Percentiles rank a stretch among this genome's conserved stretches.
These are phyloP conservation scores for Hydrotaea diabolus DNA, from an alignment of 2,888 invertebrate species.

Conservation along the genomic window DNA sequence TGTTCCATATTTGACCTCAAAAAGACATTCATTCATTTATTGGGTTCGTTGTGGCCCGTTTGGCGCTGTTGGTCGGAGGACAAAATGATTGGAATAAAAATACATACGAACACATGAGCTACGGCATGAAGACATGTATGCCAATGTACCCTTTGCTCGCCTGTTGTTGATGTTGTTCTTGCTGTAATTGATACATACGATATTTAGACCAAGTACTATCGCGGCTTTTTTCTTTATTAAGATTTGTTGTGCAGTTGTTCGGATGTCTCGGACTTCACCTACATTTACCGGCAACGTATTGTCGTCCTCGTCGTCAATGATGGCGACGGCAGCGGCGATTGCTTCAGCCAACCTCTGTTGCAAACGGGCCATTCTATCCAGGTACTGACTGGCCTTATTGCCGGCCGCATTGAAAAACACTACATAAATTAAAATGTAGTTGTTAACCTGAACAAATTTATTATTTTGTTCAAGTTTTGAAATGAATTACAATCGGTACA, in stretches of 20 bases:
- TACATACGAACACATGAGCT: neutral
- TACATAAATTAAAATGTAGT: constrained; percentile 78
- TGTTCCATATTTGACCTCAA: constrained; percentile 13
- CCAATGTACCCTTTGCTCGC: neutral
- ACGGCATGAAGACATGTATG: neutral
- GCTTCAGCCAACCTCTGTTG: constrained; percentile 9
- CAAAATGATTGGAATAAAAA: neutral
- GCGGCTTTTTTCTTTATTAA: constrained; percentile 10
- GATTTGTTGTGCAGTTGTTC: constrained; percentile 16
- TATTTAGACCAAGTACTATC: constrained; percentile 33
- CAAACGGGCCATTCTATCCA: constrained; percentile 12
- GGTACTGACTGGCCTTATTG: neutral
- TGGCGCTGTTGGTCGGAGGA: neutral
- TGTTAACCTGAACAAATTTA: constrained; percentile 79
- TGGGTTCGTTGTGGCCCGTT: neutral
- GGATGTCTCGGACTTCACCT: constrained; percentile 33
- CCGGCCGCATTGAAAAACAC: constrained; percentile 62
- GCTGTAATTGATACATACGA: constrained; percentile 42
- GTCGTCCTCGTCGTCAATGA: neutral
- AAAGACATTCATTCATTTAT: constrained; percentile 28
- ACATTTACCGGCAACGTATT: constrained; percentile 15
- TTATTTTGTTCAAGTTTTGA: constrained; percentile 74
- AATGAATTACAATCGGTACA: constrained; percentile 66
- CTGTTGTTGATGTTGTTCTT: neutral
- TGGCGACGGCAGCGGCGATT: neutral